Evolutionary conservation across 2,113 vertebrate species (phyloP), one percentile per base, ranked within the genome.

Genomic region (Vimba vimba): DNA sequence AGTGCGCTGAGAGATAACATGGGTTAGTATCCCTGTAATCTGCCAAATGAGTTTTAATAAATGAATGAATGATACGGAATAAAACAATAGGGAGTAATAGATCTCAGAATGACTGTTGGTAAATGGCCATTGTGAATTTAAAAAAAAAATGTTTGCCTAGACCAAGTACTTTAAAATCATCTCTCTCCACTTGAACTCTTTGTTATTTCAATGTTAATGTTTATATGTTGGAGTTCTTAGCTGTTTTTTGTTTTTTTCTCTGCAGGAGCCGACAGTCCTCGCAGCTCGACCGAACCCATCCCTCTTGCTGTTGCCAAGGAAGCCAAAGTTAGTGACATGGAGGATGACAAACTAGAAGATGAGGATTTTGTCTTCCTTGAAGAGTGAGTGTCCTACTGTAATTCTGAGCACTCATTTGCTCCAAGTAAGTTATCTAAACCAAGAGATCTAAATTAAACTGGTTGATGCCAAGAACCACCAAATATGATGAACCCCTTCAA

Each of bases 1-100:
- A 99, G 98, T 0, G 98, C 98, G n/a, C 94, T 96, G 0, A 93
- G 98, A 0, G 98, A 99, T 94, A 99, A 99, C 86, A 95, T 97
- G 90, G 98, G 98, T 99, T 89, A 4, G 92, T 84, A 23, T 23
- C 9, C 21, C 19, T 12, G 68, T 43, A 39, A 71, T 69, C 66
- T 69, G 66, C 33, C 10, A 69, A 68, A 68, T 66, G 15, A 47
- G 8, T n/a, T 6, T n/a, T 12, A 39, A 43, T 39, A 10, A 73
- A 43, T 11, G 9, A 43, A 50, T 50, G 47, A 50, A 73, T n/a
- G 23, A 47, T 74, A 47, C 23, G 47, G 1, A 74, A 47, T 6
- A 74, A 50, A 50, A 27, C 23, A 75, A 2, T 50, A 73, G 36
- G 23, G 39, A 73, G 19, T 43, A 71, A 39, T 11, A 25, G 43